These are phyloP conservation scores for Beaufortia kweichowensis DNA, from an alignment of 2,113 vertebrate genomes.

Conservation along the genomic window DNA sequence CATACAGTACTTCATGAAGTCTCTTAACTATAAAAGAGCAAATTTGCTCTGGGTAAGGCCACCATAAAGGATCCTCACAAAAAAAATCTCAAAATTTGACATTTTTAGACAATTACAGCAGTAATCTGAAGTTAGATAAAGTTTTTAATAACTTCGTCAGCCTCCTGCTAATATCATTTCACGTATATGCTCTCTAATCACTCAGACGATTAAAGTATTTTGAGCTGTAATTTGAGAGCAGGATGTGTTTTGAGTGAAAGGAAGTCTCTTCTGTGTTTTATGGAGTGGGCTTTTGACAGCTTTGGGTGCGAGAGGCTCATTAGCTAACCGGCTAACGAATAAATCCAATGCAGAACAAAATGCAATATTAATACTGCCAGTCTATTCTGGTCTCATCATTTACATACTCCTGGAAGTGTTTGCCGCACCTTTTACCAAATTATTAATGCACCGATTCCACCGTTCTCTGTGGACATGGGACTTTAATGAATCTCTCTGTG, in stretches of 20 bases:
- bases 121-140: constrained; percentile 10
- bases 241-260: constrained; percentile 35
- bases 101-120: background rate
- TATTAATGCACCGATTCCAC: constrained; percentile 66
- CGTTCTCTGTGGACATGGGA: constrained; percentile 35
- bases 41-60: too few relatives aligned
- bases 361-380: constrained; percentile 71
- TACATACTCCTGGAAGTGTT: constrained; percentile 62
- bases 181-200: constrained; percentile 12
- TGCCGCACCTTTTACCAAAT: constrained; percentile 62
- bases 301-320: constrained; percentile 65
- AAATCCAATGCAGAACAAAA: constrained; percentile 61
- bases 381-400: constrained; percentile 65
- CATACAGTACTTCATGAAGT: too few relatives aligned
- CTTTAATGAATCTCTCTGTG: constrained; percentile 47
- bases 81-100: background rate
- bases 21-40: too few relatives aligned
- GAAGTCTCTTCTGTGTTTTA: constrained; percentile 26
- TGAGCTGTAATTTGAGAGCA: constrained; percentile 2
- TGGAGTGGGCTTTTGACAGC: constrained; percentile 70
- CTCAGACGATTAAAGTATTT: background rate
- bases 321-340: constrained; percentile 66
- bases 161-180: constrained; percentile 7
- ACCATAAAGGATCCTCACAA: too few relatives aligned
- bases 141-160: constrained; percentile 33